Evolutionary conservation across 2,797 vertebrate genomes (phyloP), one percentile per base, ranked within the genome.

Genomic region (Lemur catta): DNA sequence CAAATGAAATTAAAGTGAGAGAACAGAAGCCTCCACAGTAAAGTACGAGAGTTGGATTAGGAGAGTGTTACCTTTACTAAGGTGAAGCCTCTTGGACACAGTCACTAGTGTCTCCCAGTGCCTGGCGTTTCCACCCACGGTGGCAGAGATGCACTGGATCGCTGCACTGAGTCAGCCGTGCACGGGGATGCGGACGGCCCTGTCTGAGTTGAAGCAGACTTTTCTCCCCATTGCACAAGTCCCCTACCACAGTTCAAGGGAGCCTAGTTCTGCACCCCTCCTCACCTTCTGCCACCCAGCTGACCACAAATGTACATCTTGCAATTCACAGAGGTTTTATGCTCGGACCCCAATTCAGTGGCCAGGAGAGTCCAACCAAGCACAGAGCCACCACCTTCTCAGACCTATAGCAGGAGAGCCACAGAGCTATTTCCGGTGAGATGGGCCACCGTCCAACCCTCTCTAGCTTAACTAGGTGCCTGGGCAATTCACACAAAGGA

Each of bases 1-100:
- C 98, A 97, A 86, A 98, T 98, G 98, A 98, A 97, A 95, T 97
- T 95, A 97, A 96, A 98, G 97, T 95, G 95, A 97, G 75, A 96
- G 96, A 79, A 98, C 79, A 97, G 98, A 79, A 94, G 94, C 93
- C 97, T 97, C 91, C n/a, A 30, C 35, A 13, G 3, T 81, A n/a
- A 94, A 94, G 93, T 35, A 89, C 55, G 10, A 41, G 96, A 85
- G 89, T 43, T 80, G 26, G 89, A 89, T 74, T 96, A 95, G 97
- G 97, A 97, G 96, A 97, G 65, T 28, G 9, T 95, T 90, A 96
- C 95, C 96, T 93, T 14, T 1, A 17, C 61, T 57, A 71, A 46
- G 79, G 24, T 1, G 69, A 65, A 92, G 94, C 90, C 94, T 14
- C 72, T 81, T 15, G 41, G 95, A 13, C 46, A 84, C 38, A 74